These are phyloP conservation scores for Lycodopsis pacificus DNA, from an alignment of 2,797 vertebrate species.

Conservation along the genomic window DNA sequence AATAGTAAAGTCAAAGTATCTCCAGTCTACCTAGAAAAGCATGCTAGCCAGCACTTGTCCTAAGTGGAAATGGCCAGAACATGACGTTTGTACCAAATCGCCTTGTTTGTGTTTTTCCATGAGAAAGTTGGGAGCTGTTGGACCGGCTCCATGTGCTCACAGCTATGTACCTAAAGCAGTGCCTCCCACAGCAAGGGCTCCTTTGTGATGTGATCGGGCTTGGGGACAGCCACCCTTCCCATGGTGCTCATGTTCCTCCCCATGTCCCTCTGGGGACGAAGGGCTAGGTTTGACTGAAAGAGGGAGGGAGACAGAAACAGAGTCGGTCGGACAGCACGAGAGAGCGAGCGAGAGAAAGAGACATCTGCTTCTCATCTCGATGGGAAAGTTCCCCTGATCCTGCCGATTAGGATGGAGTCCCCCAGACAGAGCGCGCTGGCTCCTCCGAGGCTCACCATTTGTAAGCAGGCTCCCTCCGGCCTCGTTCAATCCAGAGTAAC, in stretches of 20 bases:
- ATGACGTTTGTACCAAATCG: conserved; percentile 77
- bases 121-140: conserved; percentile 85
- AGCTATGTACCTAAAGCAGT: conserved; percentile 76
- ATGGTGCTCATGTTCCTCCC: conserved; percentile 86
- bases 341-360: conserved; percentile 62
- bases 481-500: conserved; percentile 63
- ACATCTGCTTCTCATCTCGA: conserved; percentile 90
- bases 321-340: conserved; percentile 65
- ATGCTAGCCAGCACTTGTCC: conserved; percentile 60
- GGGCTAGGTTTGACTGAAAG: conserved; percentile 70
- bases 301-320: conserved; percentile 61
- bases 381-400: conserved; percentile 87
- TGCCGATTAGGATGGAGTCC: conserved; percentile 81
- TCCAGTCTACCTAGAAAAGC: conserved; percentile 71
- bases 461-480: conserved; percentile 67
- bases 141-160: conserved; percentile 77
- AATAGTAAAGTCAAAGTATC: conserved; percentile 60
- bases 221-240: conserved; percentile 85
- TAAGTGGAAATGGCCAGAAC: conserved; percentile 75
- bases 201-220: conserved; percentile 74
- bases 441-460: conserved; percentile 75
- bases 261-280: conserved; percentile 63
- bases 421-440: conserved; percentile 70
- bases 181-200: conserved; percentile 72
- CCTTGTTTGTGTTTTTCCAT: conserved; percentile 83